Base-by-base conservation (phyloP, 2,888 invertebrate species). In the Caenorhabditis sp. region DNA sequence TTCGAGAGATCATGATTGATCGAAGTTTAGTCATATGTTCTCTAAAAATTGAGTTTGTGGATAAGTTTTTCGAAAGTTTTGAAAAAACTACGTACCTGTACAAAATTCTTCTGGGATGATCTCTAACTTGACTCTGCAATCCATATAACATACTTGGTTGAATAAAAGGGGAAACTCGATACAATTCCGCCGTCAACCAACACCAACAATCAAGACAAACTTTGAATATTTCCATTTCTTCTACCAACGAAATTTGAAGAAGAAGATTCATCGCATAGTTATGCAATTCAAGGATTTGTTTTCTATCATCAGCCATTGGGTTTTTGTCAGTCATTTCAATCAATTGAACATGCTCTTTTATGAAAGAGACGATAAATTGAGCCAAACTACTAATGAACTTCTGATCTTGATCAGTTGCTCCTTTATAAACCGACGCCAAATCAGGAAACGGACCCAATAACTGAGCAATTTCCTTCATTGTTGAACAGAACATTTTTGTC, bases 211-310 rank as follows among this genome's bases (percentile, higher is more conserved):
- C 99, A 78, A 99, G 90, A 88, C 97, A 99, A 81, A 99, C 84
- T 76, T 99, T 99, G 89, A 99, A 99, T 76, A 99, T 96, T 90
- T 99, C 99, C 0, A 96, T 95, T 88, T 99, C 99, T 82, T 99
- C 97, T 1, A 99, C 97, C 90, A 96, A 95, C 17, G 97, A 97
- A 69, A 90, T 90, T 53, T 89, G 80, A 31, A 91, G 88, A 69
- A 90, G 83, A 76, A 90, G 89, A 66, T 88, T 84, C 21, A 90
- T 72, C 17, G 85, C 82, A 68, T 83, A 79, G 61, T 59, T 59
- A 66, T 86, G 85, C n/a, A 81, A 66, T 24, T 81, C 76, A 23
- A 53, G 58, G 8, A 74, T 37, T 37, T 59, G 50, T 1, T 5
- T 17, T 24, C 70, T 59, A 19, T 50, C 19, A 14, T 74, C 73